Percentiles rank a stretch among this genome's conserved stretches.
These are phyloP conservation scores for Atlantisia rogersi DNA, from an alignment of 2,113 vertebrate genomes.

Conservation along the genomic window DNA sequence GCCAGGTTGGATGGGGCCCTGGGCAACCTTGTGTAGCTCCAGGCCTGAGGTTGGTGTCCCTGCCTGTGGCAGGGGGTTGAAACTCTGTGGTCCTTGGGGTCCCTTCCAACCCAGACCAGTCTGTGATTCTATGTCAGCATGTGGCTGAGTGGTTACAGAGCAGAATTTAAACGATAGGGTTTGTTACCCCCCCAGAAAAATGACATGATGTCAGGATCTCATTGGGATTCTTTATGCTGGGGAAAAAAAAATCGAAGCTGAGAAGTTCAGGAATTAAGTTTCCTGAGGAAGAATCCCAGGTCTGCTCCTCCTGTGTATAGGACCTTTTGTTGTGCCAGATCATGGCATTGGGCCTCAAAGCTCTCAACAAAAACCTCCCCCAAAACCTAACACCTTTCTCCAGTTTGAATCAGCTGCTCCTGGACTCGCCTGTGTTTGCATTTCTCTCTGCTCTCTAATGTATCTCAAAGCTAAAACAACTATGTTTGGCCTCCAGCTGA, in stretches of 20 bases:
- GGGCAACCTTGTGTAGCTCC: no score
- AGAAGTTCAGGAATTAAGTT: conserved; percentile 22
- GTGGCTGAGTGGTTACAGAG: not conserved
- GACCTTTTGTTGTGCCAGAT: not conserved
- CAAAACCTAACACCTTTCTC: not conserved
- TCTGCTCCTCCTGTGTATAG: not conserved
- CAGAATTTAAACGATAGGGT: not conserved
- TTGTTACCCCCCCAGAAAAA: fast-evolving
- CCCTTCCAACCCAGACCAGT: no score
- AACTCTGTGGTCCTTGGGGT: no score
- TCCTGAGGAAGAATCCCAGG: not conserved
- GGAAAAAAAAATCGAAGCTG: not conserved
- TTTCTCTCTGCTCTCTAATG: not conserved
- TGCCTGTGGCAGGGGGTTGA: no score
- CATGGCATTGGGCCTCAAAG: not conserved
- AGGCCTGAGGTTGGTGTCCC: no score
- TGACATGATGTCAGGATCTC: not conserved
- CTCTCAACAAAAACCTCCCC: not conserved
- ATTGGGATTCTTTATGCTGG: not conserved
- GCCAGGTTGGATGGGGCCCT: no score
- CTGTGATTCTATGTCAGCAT: not conserved
- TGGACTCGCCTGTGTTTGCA: not conserved
- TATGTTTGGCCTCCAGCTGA: not conserved
- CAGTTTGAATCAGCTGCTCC: not conserved
- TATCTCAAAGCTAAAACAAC: not conserved